phyloP scores from a whole-genome alignment of 2,113 vertebrate species.

The Sapayoa aenigma region DNA sequence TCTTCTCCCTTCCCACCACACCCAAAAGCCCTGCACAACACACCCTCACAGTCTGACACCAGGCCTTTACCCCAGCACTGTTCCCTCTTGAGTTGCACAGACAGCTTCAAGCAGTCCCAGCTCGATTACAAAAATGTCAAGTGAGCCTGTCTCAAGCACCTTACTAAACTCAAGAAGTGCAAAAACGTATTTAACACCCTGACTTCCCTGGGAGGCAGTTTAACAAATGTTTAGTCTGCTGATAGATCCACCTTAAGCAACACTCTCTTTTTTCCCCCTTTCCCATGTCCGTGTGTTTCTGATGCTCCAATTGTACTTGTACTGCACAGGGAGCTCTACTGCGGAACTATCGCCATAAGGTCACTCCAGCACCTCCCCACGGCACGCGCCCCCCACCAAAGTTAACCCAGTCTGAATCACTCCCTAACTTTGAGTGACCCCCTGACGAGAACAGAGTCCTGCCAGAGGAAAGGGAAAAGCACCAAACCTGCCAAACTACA shows the following conservation, averaged over 20 bases:
- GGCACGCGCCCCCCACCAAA: background rate
- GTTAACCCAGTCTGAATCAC: background rate
- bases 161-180: background rate
- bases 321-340: background rate
- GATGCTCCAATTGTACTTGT: background rate
- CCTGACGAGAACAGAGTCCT: background rate
- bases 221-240: background rate
- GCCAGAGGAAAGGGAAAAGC: background rate
- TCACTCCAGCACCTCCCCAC: background rate
- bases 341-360: background rate
- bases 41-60: background rate
- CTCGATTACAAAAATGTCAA: background rate
- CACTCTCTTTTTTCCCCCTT: background rate
- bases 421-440: background rate
- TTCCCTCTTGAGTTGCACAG: background rate
- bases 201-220: background rate
- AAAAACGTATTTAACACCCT: background rate
- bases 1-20: background rate
- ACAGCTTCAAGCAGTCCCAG: background rate
- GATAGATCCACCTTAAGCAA: background rate
- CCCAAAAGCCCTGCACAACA: background rate
- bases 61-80: background rate
- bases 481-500: background rate
- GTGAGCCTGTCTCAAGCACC: background rate
- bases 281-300: background rate